phyloP scores from a whole-genome alignment of 2,113 vertebrate species.

The Rynchops niger region DNA sequence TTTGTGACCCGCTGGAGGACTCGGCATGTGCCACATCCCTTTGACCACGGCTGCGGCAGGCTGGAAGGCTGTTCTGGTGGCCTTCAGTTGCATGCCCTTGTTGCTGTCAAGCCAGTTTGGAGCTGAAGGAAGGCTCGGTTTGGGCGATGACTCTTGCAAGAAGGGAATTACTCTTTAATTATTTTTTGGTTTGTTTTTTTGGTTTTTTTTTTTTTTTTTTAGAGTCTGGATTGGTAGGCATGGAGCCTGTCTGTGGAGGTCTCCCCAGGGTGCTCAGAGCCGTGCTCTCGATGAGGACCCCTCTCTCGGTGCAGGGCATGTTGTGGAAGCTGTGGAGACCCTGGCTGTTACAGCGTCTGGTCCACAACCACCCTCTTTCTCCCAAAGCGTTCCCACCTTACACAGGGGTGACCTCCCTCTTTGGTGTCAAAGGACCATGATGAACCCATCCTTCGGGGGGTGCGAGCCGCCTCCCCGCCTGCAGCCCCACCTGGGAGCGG shows the following conservation, averaged over 20 bases:
- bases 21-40: neutral
- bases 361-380: neutral
- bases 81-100: neutral
- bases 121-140: neutral
- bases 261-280: neutral
- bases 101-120: neutral
- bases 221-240: neutral
- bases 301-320: neutral
- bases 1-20: neutral
- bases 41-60: rapidly evolving
- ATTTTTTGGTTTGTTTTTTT: neutral
- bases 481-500: neutral
- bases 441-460: neutral
- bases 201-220: neutral
- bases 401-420: rapidly evolving
- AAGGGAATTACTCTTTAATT: neutral
- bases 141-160: neutral
- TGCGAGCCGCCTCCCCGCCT: neutral
- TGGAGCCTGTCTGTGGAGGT: neutral
- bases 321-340: neutral
- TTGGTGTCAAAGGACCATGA: neutral
- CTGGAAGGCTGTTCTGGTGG: neutral
- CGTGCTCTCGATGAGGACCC: neutral
- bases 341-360: neutral
- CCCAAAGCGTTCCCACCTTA: neutral